These are phyloP conservation scores for Pentalonia nigronervosa DNA, from an alignment of 1,140 invertebrate genomes.

Conservation along the genomic window DNA sequence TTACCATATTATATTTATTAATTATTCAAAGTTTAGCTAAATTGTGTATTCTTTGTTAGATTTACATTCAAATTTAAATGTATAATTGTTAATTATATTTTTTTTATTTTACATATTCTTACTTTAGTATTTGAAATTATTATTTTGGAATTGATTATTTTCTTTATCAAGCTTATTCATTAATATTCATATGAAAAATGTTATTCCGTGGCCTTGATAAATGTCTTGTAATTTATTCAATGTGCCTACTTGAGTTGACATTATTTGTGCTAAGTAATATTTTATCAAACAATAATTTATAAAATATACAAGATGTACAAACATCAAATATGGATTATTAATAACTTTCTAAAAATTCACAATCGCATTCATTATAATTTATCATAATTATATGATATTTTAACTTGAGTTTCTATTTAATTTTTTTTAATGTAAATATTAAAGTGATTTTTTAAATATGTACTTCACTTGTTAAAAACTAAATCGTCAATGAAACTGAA, in stretches of 20 bases:
- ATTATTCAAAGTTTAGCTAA: neutral
- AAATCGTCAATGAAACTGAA: neutral
- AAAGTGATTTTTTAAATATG: neutral
- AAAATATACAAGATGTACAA: neutral
- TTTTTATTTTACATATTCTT: neutral
- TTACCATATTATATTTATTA: neutral
- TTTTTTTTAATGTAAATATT: neutral
- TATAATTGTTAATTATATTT: neutral
- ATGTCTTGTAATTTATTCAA: constrained; percentile 47
- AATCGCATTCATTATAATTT: neutral
- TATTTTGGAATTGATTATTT: constrained; percentile 35
- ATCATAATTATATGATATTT: neutral
- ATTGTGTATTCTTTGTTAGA: neutral
- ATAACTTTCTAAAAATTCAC: neutral
- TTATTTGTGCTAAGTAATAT: neutral
- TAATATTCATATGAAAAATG: constrained; percentile 47
- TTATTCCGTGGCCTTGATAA: constrained; percentile 40
- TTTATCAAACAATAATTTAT: neutral
- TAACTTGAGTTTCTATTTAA: neutral
- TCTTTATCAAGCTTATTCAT: neutral
- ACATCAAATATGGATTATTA: neutral
- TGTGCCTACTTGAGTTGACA: neutral
- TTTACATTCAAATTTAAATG: neutral
- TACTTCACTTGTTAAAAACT: neutral
- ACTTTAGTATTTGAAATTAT: neutral